A percentile compares a stretch with the other conserved stretches of the same genome.
phyloP scores from a whole-genome alignment of 2,888 invertebrate species.

The Mantis religiosa region DNA sequence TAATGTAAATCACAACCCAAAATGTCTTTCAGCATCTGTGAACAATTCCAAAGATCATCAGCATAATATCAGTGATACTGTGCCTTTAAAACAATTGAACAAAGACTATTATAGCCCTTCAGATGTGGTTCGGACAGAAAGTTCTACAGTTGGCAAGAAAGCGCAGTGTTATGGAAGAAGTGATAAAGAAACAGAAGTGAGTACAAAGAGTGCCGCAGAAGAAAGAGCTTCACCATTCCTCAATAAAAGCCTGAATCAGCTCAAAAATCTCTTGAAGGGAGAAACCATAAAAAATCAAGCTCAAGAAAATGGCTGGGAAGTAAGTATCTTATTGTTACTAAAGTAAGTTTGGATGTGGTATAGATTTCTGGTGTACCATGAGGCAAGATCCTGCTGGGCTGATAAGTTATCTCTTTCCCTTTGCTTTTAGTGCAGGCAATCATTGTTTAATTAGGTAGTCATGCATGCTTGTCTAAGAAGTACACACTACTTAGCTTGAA shows the following conservation, averaged over 20 bases:
- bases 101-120: neutral
- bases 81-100: neutral
- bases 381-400: no score
- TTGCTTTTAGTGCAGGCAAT: no score
- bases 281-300: neutral
- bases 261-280: neutral
- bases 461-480: no score
- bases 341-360: no score
- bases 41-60: neutral
- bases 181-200: neutral
- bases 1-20: neutral
- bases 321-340: neutral
- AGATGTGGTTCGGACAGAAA: neutral
- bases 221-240: neutral
- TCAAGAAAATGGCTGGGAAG: neutral
- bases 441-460: no score
- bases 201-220: neutral
- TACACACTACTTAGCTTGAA: no score
- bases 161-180: neutral
- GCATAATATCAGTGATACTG: neutral
- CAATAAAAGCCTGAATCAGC: neutral
- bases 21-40: slow-evolving; percentile 6
- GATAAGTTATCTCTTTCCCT: no score
- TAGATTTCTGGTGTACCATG: no score
- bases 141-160: neutral